Conservation (phyloP, 2,888 invertebrate genomes). For the Perizoma flavofasciatum region DNA sequence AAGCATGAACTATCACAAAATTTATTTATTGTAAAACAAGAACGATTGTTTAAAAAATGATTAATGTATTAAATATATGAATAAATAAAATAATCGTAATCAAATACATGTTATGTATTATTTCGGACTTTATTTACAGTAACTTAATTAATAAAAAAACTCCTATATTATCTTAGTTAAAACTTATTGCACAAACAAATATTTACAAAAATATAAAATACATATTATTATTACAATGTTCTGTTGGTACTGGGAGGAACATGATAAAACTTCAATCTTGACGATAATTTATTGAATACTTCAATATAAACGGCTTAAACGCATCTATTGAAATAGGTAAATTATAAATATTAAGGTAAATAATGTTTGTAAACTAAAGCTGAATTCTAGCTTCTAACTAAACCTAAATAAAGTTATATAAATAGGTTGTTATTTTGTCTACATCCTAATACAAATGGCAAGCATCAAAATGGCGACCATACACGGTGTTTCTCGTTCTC, state of each 20-base stretch:
- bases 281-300: too few relatives aligned
- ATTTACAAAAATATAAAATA: too few relatives aligned
- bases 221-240: too few relatives aligned
- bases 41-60: constrained; percentile 61
- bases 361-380: too few relatives aligned
- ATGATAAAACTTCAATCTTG: neutral
- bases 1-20: constrained; percentile 35
- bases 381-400: too few relatives aligned
- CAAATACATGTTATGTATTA: constrained; percentile 38
- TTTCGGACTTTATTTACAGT: constrained; percentile 16
- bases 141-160: neutral
- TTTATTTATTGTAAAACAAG: constrained; percentile 37
- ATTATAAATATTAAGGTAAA: too few relatives aligned
- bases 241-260: neutral
- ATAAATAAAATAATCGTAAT: constrained; percentile 76
- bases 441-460: constrained; percentile 29
- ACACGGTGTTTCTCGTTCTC: constrained; percentile 30
- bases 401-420: too few relatives aligned
- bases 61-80: constrained; percentile 66
- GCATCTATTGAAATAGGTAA: too few relatives aligned
- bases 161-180: too few relatives aligned
- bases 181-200: too few relatives aligned
- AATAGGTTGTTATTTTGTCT: constrained; percentile 9
- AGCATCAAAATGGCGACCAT: constrained; percentile 48
- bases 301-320: too few relatives aligned